phyloP scores from a whole-genome alignment of 2,888 invertebrate species.

The Athripsodes cinereus region DNA sequence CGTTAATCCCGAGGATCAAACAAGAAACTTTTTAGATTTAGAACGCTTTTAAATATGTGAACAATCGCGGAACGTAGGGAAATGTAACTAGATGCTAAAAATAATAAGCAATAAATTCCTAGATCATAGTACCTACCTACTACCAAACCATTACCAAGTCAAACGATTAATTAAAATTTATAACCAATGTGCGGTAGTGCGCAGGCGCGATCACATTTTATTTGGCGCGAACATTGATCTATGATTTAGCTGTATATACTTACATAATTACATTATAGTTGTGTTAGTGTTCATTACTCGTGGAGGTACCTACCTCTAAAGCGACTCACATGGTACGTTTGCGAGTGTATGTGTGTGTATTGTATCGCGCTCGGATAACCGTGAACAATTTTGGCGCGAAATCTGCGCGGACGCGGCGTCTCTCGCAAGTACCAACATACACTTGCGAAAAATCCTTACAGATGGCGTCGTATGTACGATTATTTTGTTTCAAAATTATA shows the following conservation, averaged over 20 bases:
- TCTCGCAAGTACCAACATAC: not conserved
- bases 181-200: not conserved
- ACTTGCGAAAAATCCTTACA: not conserved
- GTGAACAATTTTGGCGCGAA: slow-evolving; percentile 2
- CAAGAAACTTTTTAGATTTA: no score
- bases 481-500: no score
- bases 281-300: no score
- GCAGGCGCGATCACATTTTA: not conserved
- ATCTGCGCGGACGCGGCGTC: not conserved
- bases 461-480: not conserved
- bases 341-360: not conserved
- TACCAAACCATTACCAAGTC: no score
- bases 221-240: slow-evolving; percentile 2
- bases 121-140: no score
- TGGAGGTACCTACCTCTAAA: no score
- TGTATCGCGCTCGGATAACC: not conserved
- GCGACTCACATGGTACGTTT: no score
- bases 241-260: not conserved
- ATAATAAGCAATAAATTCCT: not conserved
- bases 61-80: no score
- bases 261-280: no score
- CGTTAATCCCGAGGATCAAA: no score
- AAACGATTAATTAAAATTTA: slow-evolving; percentile 1
- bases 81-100: no score
- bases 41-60: no score